phyloP scores from a whole-genome alignment of 2,797 vertebrate genomes.

The Linurgus olivaceus region DNA sequence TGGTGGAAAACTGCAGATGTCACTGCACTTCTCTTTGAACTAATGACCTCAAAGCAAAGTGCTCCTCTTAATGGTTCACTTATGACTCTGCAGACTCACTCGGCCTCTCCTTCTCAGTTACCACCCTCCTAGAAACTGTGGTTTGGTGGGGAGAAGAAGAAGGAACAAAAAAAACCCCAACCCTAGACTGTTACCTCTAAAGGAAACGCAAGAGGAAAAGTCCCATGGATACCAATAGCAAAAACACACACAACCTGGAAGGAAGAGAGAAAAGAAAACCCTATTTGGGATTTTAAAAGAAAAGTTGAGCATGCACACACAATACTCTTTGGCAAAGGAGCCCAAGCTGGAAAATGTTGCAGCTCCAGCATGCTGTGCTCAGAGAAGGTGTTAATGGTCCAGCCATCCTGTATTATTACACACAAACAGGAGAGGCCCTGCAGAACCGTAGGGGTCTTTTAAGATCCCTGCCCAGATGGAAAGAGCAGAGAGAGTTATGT shows the following conservation, averaged over 20 bases:
- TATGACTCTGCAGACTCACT: background rate
- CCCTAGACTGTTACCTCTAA: background rate
- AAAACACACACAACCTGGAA: slow-evolving; percentile 8
- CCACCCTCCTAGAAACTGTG: background rate
- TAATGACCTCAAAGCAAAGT: background rate
- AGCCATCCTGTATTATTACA: slow-evolving; percentile 33
- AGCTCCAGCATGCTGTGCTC: slow-evolving; percentile 46
- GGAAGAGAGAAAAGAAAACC: slow-evolving; percentile 44
- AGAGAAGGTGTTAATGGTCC: slow-evolving; percentile 63
- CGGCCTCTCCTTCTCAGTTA: background rate
- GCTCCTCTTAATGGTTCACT: background rate
- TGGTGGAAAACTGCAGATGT: background rate
- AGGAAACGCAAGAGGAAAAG: background rate
- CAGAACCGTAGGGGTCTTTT: slow-evolving; percentile 47
- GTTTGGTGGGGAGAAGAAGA: background rate
- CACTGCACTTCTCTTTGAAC: background rate
- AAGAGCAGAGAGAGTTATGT: slow-evolving; percentile 19
- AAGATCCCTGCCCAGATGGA: slow-evolving; percentile 22
- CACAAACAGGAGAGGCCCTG: slow-evolving; percentile 43
- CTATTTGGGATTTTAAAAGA: slow-evolving; percentile 47
- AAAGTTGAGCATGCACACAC: background rate
- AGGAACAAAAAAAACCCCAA: background rate
- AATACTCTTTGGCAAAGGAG: slow-evolving; percentile 45
- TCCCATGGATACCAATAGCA: slow-evolving; percentile 21
- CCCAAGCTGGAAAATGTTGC: slow-evolving; percentile 16